Evolutionary conservation across 2,888 invertebrate species (phyloP), one percentile per base, ranked within the genome.

Genomic region (Trilocha varians): DNA sequence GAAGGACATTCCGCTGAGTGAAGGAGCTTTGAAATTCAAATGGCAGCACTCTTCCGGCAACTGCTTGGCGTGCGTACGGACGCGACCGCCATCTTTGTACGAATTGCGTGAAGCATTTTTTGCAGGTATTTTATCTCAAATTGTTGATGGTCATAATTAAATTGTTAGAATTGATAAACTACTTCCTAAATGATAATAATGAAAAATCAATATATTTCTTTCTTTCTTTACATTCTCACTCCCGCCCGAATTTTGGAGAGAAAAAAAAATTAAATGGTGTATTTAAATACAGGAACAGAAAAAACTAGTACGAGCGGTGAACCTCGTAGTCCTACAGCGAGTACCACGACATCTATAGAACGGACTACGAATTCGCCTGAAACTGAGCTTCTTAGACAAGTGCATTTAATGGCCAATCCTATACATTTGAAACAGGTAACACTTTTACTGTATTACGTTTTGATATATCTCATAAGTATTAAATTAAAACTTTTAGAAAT

Each of bases 71-170:
- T 87, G 86, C 44, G 78, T 74, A 3, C 67, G 77, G 5, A 74
- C 79, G 0, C 53, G 80, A 2, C 84, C 85, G 40, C 79, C 74
- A 0, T 79, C 82, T 2, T 71, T 78, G 6, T 78, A 84, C 38
- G 82, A 87, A 49, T 54, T 86, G 38, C 68, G 87, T 2, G 84
- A 86, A 49, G 85, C 84, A 0, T 87, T 86, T 56, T 86, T 87
- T 53, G 75, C 83, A 44, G 83, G 85, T 83, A 13, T 5, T 34
- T 34, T n/a, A n/a, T n/a, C n/a, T n/a, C n/a, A n/a, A n/a, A n/a
- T n/a, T n/a, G n/a, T n/a, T n/a, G n/a, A n/a, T n/a, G n/a, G n/a
- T n/a, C n/a, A n/a, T n/a, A n/a, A n/a, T n/a, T n/a, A n/a, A n/a
- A n/a, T n/a, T n/a, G n/a, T n/a, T n/a, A n/a, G n/a, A n/a, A n/a